Evolutionary conservation across 2,888 invertebrate species (phyloP), one percentile per base, ranked within the genome.

Genomic region (Philaethria dido): DNA sequence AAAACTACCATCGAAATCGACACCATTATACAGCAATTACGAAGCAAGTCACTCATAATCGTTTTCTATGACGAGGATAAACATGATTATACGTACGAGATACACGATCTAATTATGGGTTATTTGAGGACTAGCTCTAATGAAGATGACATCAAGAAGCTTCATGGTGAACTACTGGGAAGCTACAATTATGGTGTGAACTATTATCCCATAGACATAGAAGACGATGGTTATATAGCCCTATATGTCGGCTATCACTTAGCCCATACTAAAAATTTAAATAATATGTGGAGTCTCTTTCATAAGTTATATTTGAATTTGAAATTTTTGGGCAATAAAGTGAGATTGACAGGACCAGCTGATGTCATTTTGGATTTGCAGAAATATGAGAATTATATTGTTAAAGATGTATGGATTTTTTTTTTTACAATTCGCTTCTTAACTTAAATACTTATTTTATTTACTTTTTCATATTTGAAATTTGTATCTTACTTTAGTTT

Each of bases 221-320:
- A 94, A 0, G 93, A 95, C 70, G 96, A 96, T 78, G 95, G 95
- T 57, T 96, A 96, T 77, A 95, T 96, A 75, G 94, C 94, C 13
- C 95, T 94, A 42, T 96, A 95, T 77, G 93, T 96, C 60, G 96
- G 95, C 8, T 94, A 96, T 77, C 96, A 96, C 82, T 87, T 96
- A 67, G 88, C 93, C 67, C 77, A 87, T 33, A 94, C 95, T 1
- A 82, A 89, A 33, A 85, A 92, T 75, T 73, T 77, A 20, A 82
- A 85, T 48, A 84, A 89, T 47, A 85, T 80, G 66, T 93, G 88
- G 82, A 80, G 86, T 8, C 86, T 94, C 72, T 96, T 96, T 80
- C 88, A 92, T 29, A 85, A 85, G 36, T 80, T 96, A 70, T 96
- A 94, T 81, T 88, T 95, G 45, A 90, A 96, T 89, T 89, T 96